A percentile compares a stretch with the other conserved stretches of the same genome.
phyloP scores from a whole-genome alignment of 2,888 invertebrate species.

The Drosophila stalkeri region DNA sequence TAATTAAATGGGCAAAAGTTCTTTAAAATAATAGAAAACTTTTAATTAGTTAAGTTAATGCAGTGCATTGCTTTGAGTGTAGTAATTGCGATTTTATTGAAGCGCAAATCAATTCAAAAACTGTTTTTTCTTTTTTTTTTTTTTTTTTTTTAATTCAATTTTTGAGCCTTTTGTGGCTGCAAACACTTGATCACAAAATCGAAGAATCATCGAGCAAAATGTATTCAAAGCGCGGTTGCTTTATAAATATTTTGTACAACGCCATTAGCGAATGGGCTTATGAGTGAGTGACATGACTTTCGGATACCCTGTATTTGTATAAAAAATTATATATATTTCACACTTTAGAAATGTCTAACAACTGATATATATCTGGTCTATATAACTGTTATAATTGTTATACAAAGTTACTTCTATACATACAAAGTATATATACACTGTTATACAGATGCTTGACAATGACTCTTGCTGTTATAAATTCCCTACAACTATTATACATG shows the following conservation, averaged over 20 bases:
- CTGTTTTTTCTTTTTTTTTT: background rate
- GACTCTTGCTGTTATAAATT: background rate
- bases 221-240: conserved; percentile 42
- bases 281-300: background rate
- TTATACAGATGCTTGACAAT: background rate
- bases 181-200: conserved; percentile 60
- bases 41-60: conserved; percentile 54
- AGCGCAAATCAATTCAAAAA: conserved; percentile 44
- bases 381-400: background rate
- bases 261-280: conserved; percentile 18
- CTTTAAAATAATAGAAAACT: conserved; percentile 24
- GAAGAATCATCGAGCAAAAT: conserved; percentile 52
- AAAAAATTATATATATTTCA: background rate
- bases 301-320: conserved; percentile 12
- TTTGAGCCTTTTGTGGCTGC: conserved; percentile 45
- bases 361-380: no score
- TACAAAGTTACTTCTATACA: background rate
- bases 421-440: no score
- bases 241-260: conserved; percentile 45
- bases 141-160: conserved; percentile 17
- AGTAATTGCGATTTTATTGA: conserved; percentile 54
- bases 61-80: conserved; percentile 28
- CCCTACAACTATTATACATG: background rate
- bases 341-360: no score
- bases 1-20: conserved; percentile 45